Base-by-base conservation (phyloP, 2,888 invertebrate genomes). In the Cheilosia vulpina region DNA sequence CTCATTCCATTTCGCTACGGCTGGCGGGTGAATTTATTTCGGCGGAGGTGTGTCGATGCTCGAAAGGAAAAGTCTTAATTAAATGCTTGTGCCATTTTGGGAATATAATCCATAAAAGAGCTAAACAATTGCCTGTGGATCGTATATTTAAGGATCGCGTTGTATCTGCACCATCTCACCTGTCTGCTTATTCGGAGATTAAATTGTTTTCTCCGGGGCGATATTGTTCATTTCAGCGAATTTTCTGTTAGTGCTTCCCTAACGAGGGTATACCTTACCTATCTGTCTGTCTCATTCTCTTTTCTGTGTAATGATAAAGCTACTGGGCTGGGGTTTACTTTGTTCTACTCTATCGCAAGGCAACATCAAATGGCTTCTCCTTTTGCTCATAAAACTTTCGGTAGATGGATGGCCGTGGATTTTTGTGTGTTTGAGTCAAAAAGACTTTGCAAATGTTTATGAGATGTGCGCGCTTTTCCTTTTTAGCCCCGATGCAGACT, bases 11-110 rank as follows among this genome's bases (percentile, higher is more conserved):
- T 60, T 24, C 31, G 24, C 52, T 27, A 17, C 19, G 38, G 13
- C 13, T 13, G 38, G 38, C 13, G 62, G 43, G 24, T n/a, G 43
- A 43, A 68, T 60, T 58, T 58, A 53, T 62, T 53, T 43, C 17
- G 41, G 47, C 9, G 62, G 47, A 83, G 83, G 78, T 78, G 78
- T 73, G 73, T 45, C 71, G 27, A 27, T 21, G 41, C 15, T 47
- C 31, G 41, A 60, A 19, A 47, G 68, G 52, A 66, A 78, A 78
- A 78, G 84, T 71, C 84, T 84, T 84, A 84, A 84, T 84, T 84
- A 84, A 79, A 84, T 76, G 60, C 50, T 65, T 73, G 55, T 38
- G 27, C 45, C 43, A 58, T 38, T 75, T 50, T 21, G n/a, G 43
- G 52, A 53, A 34, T 41, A 27, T 9, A 52, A 52, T 52, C 45